Evolutionary conservation across 2,113 vertebrate species (phyloP), one percentile per base, ranked within the genome.

Genomic region (Pardalotus punctatus): DNA sequence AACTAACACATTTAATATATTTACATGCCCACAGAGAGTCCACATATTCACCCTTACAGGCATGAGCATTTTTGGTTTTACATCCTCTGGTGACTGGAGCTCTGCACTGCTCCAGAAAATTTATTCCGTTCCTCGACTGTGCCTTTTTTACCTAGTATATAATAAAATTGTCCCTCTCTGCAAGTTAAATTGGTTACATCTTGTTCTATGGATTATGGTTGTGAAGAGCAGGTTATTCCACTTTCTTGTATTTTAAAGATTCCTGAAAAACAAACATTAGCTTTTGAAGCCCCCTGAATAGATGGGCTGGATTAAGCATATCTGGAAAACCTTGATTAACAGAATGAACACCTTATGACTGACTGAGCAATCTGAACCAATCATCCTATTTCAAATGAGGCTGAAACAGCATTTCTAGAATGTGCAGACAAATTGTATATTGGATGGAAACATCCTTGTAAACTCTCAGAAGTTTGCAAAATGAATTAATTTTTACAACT

Each of bases 381-480:
- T 53, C 40, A 77, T 16, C 5, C 17, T 33, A 72, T 56, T 71
- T 95, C 43, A 76, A 92, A 76, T 8, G 35, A 82, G 15, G 13
- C 12, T 33, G 11, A n/a, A 91, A 85, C 66, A 54, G 5, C 3
- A 33, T n/a, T 66, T 67, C 6, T 19, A 81, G 15, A 62, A 60
- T 6, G 51, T 66, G 12, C 22, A 80, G 47, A 53, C 1, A 69
- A 72, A 72, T 33, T 70, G 6, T 36, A 36, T 36, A 81, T 82
- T 90, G 27, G 23, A 84, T 62, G 14, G 64, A 87, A 91, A 61
- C 25, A 11, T 25, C 50, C 48, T 17, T 36, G 36, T 43, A 85
- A 94, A 89, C 36, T 58, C 62, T 29, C 47, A 80, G n/a, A 85
- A 71, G 43, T 79, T 72, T 87, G 53, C 22, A 86, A 83, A 92